Evolutionary conservation across 2,888 invertebrate genomes (phyloP), one percentile per base, ranked within the genome.

Genomic region (Lottia gigantea): DNA sequence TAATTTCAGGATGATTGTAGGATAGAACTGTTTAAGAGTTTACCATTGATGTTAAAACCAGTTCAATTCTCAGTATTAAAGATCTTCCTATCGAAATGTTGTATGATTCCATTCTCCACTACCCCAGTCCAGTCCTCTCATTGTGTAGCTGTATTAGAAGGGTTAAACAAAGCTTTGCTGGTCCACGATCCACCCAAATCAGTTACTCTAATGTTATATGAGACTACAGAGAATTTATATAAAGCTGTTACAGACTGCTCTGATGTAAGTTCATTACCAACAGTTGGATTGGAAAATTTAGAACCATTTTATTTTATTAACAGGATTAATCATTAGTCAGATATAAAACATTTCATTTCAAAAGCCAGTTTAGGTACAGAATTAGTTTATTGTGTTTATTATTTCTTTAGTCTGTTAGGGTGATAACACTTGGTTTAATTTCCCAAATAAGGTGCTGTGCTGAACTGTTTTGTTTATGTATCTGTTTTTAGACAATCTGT

Each of bases 101-200:
- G 77, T 26, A 49, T 64, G 61, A 72, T 74, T 31, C 70, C 75
- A 26, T 75, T 78, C 55, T 23, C 19, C 15, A 47, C 66, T 6
- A 62, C 62, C n/a, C 25, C 19, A 8, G 46, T 71, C n/a, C 47
- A 16, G 6, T 26, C 45, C 1, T 1, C 11, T 11, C 46, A 70
- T 19, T 70, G 69, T 12, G 40, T 70, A 40, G 45, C 67, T 62
- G 68, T 79, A 2, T 71, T 85, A 47, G 71, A 69, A 46, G 86
- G 86, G 46, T 75, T 86, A 45, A 70, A 74, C 67, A 74, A 72
- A 62, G 82, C 85, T n/a, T 76, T 87, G 64, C 66, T 71, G 49
- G 78, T 85, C 2, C 70, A 73, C 11, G 84, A 85, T 70, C 86
- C 85, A 8, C 86, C 87, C 7, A 81, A 82, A 68, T 75, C 83